phyloP scores from a whole-genome alignment of 2,797 vertebrate genomes.

The Poeciliopsis turneri region DNA sequence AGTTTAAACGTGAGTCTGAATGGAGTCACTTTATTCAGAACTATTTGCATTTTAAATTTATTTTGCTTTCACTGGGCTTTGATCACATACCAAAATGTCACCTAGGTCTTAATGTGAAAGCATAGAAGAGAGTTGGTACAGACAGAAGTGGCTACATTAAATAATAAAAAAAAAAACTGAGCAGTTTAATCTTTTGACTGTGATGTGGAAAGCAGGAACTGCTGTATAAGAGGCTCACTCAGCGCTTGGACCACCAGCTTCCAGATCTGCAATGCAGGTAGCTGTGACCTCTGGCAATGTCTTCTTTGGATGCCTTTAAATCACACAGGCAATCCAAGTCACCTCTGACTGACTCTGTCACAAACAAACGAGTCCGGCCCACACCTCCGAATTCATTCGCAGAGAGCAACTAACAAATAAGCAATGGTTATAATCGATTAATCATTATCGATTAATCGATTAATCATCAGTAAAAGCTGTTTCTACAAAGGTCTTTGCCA shows the following conservation, averaged over 20 bases:
- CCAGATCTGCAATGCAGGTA: slow-evolving; percentile 66
- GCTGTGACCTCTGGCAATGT: slow-evolving; percentile 59
- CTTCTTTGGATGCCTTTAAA: slow-evolving; percentile 31
- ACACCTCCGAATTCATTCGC: slow-evolving; percentile 4
- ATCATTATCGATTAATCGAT: no score
- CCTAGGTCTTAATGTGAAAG: slow-evolving; percentile 44
- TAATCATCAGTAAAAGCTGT: slow-evolving; percentile 17
- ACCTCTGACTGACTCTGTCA: slow-evolving; percentile 12
- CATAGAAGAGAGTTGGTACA: slow-evolving; percentile 9
- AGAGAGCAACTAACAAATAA: slow-evolving; percentile 22
- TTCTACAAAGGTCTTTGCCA: not conserved
- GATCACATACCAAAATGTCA: slow-evolving; percentile 18
- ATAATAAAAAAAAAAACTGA: not conserved
- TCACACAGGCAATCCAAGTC: slow-evolving; percentile 14
- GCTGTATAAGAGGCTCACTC: slow-evolving; percentile 5
- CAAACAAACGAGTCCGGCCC: not conserved
- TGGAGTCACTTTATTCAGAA: no score
- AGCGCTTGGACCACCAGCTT: slow-evolving; percentile 10
- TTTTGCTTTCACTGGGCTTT: slow-evolving; percentile 19
- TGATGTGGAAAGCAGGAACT: not conserved
- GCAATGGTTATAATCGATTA: slow-evolving; percentile 4
- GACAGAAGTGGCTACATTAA: not conserved
- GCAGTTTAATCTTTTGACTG: slow-evolving; percentile 1
- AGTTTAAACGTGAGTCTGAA: not conserved
- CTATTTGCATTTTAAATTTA: not conserved